Evolutionary conservation across 2,797 vertebrate genomes (phyloP).

Genomic region (Enteromius thamalakanensis): DNA sequence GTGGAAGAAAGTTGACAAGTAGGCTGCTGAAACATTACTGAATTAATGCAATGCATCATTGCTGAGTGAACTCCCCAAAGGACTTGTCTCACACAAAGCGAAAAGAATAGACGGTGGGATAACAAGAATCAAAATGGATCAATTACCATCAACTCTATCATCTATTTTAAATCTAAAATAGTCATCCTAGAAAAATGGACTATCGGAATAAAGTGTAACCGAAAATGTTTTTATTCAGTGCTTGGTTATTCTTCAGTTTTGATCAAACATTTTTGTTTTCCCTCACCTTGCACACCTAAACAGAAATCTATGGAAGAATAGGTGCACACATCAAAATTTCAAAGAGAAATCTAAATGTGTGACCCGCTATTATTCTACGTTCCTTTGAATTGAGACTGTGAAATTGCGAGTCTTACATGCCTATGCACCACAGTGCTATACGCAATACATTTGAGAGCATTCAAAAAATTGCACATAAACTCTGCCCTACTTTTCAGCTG

Average conservation of each 20-base stretch:
- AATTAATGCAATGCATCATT: neutral
- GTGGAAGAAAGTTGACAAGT: neutral
- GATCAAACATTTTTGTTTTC: neutral
- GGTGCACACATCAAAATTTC: neutral
- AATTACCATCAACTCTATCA: neutral
- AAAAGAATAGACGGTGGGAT: neutral
- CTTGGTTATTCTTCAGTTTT: neutral
- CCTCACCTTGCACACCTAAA: neutral
- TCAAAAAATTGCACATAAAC: slow-evolving; percentile 42
- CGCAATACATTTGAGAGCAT: neutral
- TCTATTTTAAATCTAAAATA: neutral
- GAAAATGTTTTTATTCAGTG: neutral
- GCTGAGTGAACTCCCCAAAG: neutral
- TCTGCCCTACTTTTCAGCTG: slow-evolving; percentile 34
- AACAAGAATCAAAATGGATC: neutral
- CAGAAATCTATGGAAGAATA: neutral
- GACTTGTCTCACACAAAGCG: neutral
- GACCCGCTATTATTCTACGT: neutral
- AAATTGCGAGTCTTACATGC: neutral
- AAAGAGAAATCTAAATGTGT: neutral
- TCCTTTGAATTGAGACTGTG: neutral
- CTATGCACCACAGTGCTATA: neutral
- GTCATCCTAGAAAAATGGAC: too few species aligned
- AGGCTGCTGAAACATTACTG: neutral
- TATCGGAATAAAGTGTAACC: too few species aligned